Percentiles rank a stretch among this genome's conserved stretches.
Conservation (phyloP, 35 echinoderm and acorn worm genomes). For the Strongylocentrotus purpuratus region DNA sequence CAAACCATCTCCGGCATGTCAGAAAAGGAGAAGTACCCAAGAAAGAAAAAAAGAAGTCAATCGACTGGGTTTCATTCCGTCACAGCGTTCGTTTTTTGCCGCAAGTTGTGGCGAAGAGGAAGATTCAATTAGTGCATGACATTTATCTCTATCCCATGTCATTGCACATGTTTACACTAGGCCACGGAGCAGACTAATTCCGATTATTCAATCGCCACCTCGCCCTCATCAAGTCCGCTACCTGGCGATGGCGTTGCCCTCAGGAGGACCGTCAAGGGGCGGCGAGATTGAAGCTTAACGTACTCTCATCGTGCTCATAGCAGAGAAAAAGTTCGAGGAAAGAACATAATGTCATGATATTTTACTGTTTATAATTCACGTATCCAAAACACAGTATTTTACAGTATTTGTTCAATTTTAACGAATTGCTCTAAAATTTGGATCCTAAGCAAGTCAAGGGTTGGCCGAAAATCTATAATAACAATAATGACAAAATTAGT, state of each 20-base stretch:
- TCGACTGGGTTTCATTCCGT: not conserved
- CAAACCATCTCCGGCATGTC: not conserved
- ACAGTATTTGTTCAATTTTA: too few relatives aligned
- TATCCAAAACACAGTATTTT: too few relatives aligned
- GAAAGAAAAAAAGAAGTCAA: not conserved
- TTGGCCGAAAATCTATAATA: too few relatives aligned
- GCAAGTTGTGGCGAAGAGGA: not conserved
- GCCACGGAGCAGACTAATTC: constrained; percentile 16
- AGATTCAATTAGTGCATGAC: constrained; percentile 26
- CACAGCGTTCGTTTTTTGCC: not conserved
- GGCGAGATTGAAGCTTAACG: too few relatives aligned
- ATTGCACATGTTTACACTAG: constrained; percentile 35
- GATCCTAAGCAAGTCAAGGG: too few relatives aligned
- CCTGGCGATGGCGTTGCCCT: not conserved
- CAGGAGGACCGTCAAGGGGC: not conserved
- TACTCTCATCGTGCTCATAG: too few relatives aligned
- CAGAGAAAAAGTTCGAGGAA: too few relatives aligned
- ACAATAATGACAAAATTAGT: too few relatives aligned
- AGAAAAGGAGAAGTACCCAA: not conserved
- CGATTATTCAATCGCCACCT: constrained; percentile 39
- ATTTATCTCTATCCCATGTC: constrained; percentile 16
- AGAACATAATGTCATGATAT: too few relatives aligned
- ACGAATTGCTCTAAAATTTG: too few relatives aligned
- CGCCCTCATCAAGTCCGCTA: not conserved
- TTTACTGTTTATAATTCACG: too few relatives aligned